Conservation (phyloP, 2,797 vertebrate species). For the Cynopterus sphinx region DNA sequence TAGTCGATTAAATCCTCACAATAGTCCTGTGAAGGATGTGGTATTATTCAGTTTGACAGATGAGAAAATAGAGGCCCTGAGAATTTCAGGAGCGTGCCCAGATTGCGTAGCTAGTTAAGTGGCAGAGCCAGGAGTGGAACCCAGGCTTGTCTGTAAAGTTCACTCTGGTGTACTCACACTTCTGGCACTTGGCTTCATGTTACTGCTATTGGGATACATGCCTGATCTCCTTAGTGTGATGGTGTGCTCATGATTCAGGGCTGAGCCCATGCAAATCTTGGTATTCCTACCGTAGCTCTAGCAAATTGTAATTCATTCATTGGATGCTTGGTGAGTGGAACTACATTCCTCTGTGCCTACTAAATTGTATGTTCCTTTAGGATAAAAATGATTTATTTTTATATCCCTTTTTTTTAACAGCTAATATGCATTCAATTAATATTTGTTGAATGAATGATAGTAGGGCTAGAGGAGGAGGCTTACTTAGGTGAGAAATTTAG, state of each 20-base stretch:
- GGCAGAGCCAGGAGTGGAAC: not conserved
- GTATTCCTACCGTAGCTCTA: slow-evolving; percentile 2
- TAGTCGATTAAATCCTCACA: not conserved
- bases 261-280: not conserved
- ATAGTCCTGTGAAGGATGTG: not conserved
- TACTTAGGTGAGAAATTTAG: not conserved
- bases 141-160: not conserved
- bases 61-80: not conserved
- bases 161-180: not conserved
- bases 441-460: not conserved
- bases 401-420: not conserved
- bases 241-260: not conserved
- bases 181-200: not conserved
- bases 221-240: not conserved
- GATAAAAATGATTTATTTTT: not conserved
- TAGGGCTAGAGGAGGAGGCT: not conserved
- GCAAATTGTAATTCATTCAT: not conserved
- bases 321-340: not conserved
- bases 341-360: slow-evolving; percentile 22
- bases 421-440: not conserved
- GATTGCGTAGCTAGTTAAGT: not conserved
- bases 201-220: not conserved
- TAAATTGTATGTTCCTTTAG: not conserved
- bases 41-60: not conserved
- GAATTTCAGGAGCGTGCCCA: not conserved